Conservation (phyloP, 2,797 vertebrate species). For the Epinephelus awoara region DNA sequence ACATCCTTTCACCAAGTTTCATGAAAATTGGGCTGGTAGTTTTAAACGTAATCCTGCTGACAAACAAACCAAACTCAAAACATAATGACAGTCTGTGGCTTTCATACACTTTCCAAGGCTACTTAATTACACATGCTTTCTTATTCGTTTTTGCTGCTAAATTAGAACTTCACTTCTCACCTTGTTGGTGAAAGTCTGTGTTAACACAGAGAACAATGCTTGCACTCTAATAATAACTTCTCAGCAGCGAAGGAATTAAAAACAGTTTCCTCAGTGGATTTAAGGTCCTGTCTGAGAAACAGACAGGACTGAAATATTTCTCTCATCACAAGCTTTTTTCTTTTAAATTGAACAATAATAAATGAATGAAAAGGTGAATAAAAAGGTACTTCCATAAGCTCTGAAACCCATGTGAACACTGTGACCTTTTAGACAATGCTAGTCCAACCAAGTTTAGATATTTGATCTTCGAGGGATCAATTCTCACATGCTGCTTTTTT, state of each 20-base stretch:
- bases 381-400: too few species aligned
- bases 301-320: not conserved
- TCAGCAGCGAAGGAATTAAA: not conserved
- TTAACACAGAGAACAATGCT: not conserved
- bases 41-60: too few species aligned
- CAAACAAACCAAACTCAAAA: too few species aligned
- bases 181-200: not conserved
- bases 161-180: constrained; percentile 13
- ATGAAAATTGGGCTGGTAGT: too few species aligned
- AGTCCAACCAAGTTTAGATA: not conserved
- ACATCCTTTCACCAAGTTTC: too few species aligned
- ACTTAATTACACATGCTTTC: not conserved
- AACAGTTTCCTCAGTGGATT: not conserved
- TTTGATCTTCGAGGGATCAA: not conserved
- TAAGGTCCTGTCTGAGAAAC: not conserved
- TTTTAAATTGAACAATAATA: too few species aligned
- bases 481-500: too few species aligned
- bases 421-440: not conserved
- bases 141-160: not conserved
- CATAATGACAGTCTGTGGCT: too few species aligned
- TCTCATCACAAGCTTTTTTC: too few species aligned
- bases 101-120: not conserved
- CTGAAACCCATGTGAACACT: too few species aligned
- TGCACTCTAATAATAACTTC: not conserved
- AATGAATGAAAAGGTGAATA: too few species aligned